Percentiles rank a stretch among this genome's conserved stretches.
Conservation (phyloP, 2,888 invertebrate genomes). For the Caenorhabditis wallacei region DNA sequence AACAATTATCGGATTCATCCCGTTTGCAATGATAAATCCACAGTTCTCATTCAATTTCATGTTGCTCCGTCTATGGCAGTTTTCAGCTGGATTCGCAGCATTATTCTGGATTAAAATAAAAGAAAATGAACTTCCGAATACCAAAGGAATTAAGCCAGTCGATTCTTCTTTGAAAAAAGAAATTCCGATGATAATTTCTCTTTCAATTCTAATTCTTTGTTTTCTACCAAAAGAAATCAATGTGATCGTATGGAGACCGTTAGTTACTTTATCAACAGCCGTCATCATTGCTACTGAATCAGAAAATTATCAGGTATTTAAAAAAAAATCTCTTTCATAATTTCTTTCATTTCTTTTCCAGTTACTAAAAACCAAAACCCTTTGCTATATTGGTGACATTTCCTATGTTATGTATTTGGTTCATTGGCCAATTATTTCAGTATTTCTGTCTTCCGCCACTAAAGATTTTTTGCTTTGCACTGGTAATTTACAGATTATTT, state of each 20-base stretch:
- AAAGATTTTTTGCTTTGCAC: constrained; percentile 25
- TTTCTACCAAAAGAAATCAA: constrained; percentile 3
- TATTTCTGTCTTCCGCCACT: constrained; percentile 6
- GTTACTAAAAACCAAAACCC: constrained; percentile 10
- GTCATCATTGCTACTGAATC: constrained; percentile 14
- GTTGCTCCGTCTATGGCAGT: constrained; percentile 57
- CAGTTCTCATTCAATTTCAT: constrained; percentile 58
- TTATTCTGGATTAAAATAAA: background rate
- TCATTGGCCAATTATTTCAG: constrained; percentile 50
- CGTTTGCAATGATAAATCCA: constrained; percentile 6
- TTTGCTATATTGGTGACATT: constrained; percentile 39
- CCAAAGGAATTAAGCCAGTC: background rate
- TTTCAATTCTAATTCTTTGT: constrained; percentile 1
- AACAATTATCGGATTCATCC: constrained; percentile 7
- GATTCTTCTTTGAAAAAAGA: background rate
- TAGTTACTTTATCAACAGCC: constrained; percentile 17
- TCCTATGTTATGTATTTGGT: constrained; percentile 49
- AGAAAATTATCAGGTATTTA: constrained; percentile 3
- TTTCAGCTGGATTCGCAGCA: constrained; percentile 33
- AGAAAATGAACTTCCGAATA: background rate
- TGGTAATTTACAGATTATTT: background rate
- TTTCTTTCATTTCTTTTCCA: background rate
- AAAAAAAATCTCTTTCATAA: background rate
- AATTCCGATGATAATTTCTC: background rate
- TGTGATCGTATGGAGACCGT: background rate